Conservation (phyloP, 2,113 vertebrate genomes). For the Ameiurus melas region DNA sequence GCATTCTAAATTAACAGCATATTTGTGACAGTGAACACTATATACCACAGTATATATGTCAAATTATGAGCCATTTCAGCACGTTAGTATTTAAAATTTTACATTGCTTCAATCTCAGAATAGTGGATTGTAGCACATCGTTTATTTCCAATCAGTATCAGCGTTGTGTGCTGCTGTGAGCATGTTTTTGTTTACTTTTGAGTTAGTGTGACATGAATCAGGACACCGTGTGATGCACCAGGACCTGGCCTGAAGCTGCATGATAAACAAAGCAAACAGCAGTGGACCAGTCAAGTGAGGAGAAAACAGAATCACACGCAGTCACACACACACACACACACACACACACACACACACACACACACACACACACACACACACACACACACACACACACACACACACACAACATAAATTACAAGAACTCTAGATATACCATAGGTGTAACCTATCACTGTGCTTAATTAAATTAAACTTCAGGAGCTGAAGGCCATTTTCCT, state of each 20-base stretch:
- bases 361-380: no score
- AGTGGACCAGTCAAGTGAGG: conserved; percentile 37
- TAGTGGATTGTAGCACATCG: neutral
- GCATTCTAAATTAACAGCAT: neutral
- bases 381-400: conserved; percentile 8
- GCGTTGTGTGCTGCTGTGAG: conserved; percentile 6
- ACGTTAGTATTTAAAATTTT: neutral
- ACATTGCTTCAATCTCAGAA: no score
- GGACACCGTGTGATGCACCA: conserved; percentile 11
- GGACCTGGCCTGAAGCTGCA: conserved; percentile 42
- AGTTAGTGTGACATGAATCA: conserved; percentile 29
- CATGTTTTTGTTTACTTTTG: conserved; percentile 10
- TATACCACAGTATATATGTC: neutral
- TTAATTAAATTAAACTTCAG: conserved; percentile 15
- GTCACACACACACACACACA: neutral
- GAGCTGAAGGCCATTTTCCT: neutral
- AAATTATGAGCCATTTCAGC: neutral
- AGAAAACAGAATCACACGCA: conserved; percentile 32
- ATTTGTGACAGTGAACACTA: neutral
- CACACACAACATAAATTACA: neutral
- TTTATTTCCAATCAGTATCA: neutral
- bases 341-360: conserved; percentile 10
- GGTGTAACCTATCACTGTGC: neutral
- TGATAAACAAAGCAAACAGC: conserved; percentile 55
- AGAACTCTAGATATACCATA: neutral